Evolutionary conservation across 2,797 vertebrate species (phyloP), one percentile per base, ranked within the genome.

Genomic region (Neostethus bicornis): DNA sequence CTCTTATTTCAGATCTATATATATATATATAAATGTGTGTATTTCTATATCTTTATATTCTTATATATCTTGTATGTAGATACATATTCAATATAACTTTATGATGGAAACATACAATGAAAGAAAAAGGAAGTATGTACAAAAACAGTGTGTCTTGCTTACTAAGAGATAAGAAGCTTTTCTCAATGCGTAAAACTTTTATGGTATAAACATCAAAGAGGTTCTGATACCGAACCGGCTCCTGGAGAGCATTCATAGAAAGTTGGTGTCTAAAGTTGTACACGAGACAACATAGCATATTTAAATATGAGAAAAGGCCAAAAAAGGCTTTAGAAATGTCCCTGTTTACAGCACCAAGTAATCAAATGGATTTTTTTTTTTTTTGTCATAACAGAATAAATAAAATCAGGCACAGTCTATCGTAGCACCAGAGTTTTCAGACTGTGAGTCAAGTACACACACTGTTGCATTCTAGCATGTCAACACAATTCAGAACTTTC

Each of bases 391-490:
- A 82, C 49, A 84, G 73, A 88, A 90, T 90, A 90, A 90, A 90
- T 89, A 89, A 85, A 73, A 80, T 90, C 83, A 92, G 89, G 88
- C 87, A 92, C 88, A 92, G 90, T 91, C 89, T 84, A 77, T 90
- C 70, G 77, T 93, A 93, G 92, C 92, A 93, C 92, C 92, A 90
- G 81, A 85, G 70, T 84, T 87, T 86, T 88, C 79, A 89, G 89
- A 92, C 88, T 85, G 87, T 73, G 82, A 88, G 85, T 90, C 89
- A 90, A 89, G 86, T 88, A 88, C 82, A 88, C 83, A 85, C 82
- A 71, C 81, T 70, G 80, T 81, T 86, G 87, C 83, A 85, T 88
- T 89, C 85, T 84, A 85, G 82, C 81, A 81, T 63, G 67, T 73
- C 77, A 78, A 87, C 85, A 89, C 61, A 83, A 70, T 86, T 87